Evolutionary conservation across 2,797 vertebrate genomes (phyloP).

Genomic region (Sciaenops ocellatus): DNA sequence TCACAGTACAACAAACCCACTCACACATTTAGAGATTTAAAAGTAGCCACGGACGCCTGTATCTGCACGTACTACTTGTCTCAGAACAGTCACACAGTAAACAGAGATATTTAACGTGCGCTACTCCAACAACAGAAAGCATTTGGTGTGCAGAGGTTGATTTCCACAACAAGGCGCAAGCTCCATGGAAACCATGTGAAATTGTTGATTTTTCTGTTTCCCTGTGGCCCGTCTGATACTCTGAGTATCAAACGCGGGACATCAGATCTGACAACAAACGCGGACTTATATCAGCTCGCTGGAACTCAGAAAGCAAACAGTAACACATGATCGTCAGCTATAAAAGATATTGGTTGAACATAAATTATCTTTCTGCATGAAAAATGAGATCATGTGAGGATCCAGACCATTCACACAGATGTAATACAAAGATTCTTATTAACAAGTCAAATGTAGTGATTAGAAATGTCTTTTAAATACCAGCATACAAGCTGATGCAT

Average conservation of each 20-base stretch:
- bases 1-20: conserved; percentile 22
- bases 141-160: conserved; percentile 44
- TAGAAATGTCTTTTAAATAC: too few relatives aligned
- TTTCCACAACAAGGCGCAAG: conserved; percentile 67
- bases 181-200: conserved; percentile 68
- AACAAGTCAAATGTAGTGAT: background rate
- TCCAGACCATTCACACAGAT: background rate
- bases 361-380: conserved; percentile 9
- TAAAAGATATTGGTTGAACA: background rate
- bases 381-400: background rate
- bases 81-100: conserved; percentile 63
- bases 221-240: conserved; percentile 40
- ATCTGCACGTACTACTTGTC: conserved; percentile 40
- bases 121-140: conserved; percentile 40
- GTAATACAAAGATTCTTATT: background rate
- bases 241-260: conserved; percentile 54
- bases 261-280: conserved; percentile 56
- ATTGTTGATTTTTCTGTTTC: conserved; percentile 66
- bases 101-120: conserved; percentile 66
- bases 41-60: conserved; percentile 38
- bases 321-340: conserved; percentile 15
- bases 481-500: background rate
- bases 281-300: conserved; percentile 20
- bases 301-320: conserved; percentile 37
- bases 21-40: conserved; percentile 21